phyloP scores from a whole-genome alignment of 1,140 invertebrate genomes.

The Apis dorsata region DNA sequence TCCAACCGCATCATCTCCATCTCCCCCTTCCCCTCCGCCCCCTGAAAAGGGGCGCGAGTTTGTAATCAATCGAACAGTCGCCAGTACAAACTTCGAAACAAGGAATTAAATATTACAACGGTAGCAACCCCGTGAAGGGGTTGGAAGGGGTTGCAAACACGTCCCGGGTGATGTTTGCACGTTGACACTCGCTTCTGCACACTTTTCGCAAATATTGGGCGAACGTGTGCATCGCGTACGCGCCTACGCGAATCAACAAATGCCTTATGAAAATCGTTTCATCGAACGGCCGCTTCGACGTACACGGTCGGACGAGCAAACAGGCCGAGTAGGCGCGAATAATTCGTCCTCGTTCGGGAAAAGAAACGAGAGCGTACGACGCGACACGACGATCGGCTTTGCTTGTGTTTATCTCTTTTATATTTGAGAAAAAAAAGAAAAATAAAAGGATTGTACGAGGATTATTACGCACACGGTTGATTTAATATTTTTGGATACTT shows the following conservation, averaged over 20 bases:
- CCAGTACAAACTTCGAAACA: conserved; percentile 21
- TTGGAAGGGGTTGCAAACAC: conserved; percentile 10
- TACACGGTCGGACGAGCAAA: conserved; percentile 8
- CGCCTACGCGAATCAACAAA: conserved; percentile 47
- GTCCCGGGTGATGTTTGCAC: conserved; percentile 22
- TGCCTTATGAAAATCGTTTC: conserved; percentile 60
- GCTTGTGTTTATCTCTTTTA: too few species aligned
- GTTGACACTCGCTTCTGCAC: conserved; percentile 13
- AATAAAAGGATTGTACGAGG: too few species aligned
- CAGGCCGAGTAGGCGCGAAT: background rate
- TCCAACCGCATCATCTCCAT: background rate
- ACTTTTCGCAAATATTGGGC: conserved; percentile 62
- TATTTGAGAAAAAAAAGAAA: too few species aligned
- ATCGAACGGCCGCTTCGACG: background rate
- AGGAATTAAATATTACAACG: conserved; percentile 54
- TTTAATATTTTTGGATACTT: too few species aligned
- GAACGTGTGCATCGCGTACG: conserved; percentile 55
- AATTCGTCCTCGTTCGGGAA: background rate
- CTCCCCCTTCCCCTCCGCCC: background rate
- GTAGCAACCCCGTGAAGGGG: too few species aligned
- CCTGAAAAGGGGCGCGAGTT: too few species aligned
- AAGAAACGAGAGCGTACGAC: too few species aligned
- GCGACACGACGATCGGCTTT: too few species aligned
- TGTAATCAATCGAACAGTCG: background rate
- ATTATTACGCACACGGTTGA: too few species aligned